Evolutionary conservation across 2,888 invertebrate genomes (phyloP).

Genomic region (Drosophila infuscata): DNA sequence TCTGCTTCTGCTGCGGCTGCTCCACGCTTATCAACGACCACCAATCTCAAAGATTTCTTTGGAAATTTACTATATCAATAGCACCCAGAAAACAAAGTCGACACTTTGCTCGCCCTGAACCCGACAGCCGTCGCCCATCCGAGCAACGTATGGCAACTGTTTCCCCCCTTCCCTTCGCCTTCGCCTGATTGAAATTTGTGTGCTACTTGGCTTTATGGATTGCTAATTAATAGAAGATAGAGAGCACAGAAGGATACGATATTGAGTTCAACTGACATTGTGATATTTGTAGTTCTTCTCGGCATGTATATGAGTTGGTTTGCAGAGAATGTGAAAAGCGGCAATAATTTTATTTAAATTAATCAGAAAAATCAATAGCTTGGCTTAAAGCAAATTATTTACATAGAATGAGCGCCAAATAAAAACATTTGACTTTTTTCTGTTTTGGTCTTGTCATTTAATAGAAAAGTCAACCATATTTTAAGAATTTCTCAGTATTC

Average conservation of each 20-base stretch:
- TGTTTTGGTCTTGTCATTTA: background rate
- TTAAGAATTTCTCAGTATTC: background rate
- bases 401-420: background rate
- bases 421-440: background rate
- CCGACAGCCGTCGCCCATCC: conserved; percentile 42
- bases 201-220: conserved; percentile 76
- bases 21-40: conserved; percentile 75
- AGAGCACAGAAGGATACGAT: conserved; percentile 6
- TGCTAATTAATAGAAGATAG: conserved; percentile 64
- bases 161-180: conserved; percentile 14
- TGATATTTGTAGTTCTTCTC: conserved; percentile 26
- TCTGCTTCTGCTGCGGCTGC: conserved; percentile 20
- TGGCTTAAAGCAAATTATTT: background rate
- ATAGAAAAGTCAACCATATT: background rate
- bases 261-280: conserved; percentile 9
- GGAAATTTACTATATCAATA: conserved; percentile 79
- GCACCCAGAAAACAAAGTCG: conserved; percentile 62
- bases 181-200: conserved; percentile 73
- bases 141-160: conserved; percentile 34
- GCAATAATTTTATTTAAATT: background rate
- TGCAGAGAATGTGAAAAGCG: background rate
- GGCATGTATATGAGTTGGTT: background rate
- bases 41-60: conserved; percentile 76
- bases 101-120: conserved; percentile 50
- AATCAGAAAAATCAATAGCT: background rate